These are phyloP conservation scores for Bicyclus anynana DNA, from an alignment of 1,140 invertebrate genomes.

Conservation along the genomic window DNA sequence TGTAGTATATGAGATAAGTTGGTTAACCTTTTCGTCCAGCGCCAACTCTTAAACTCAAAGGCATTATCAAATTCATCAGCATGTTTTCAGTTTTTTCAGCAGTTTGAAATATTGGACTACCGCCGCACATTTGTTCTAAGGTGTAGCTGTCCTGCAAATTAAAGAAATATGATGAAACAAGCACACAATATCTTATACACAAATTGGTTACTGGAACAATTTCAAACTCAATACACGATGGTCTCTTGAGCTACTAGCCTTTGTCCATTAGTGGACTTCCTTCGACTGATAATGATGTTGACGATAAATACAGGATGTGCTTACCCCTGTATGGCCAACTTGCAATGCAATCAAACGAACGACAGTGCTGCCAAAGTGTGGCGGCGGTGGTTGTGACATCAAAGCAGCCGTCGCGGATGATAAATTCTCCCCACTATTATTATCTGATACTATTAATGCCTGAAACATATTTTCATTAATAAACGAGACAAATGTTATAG, in stretches of 20 bases:
- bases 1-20: background rate
- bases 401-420: slow-evolving; percentile 87
- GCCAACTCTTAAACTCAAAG: slow-evolving; percentile 95
- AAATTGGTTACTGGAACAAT: too few relatives aligned
- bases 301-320: too few relatives aligned
- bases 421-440: slow-evolving; percentile 80
- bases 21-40: slow-evolving; percentile 92
- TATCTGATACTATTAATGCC: slow-evolving; percentile 89
- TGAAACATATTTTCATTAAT: slow-evolving; percentile 44
- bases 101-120: slow-evolving; percentile 90
- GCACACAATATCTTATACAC: too few relatives aligned
- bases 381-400: slow-evolving; percentile 92
- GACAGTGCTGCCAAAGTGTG: slow-evolving; percentile 97
- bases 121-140: slow-evolving; percentile 95
- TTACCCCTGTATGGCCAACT: slow-evolving; percentile 92
- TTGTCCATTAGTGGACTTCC: too few relatives aligned
- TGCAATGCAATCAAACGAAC: slow-evolving; percentile 95
- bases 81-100: slow-evolving; percentile 96
- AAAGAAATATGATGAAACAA: slow-evolving; percentile 13
- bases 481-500: too few relatives aligned
- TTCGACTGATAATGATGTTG: too few relatives aligned
- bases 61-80: slow-evolving; percentile 97
- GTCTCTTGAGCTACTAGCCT: too few relatives aligned
- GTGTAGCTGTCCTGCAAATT: slow-evolving; percentile 89
- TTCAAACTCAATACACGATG: too few relatives aligned